Base-by-base conservation (phyloP, 2,888 invertebrate genomes). In the Trissoscelio sp. region DNA sequence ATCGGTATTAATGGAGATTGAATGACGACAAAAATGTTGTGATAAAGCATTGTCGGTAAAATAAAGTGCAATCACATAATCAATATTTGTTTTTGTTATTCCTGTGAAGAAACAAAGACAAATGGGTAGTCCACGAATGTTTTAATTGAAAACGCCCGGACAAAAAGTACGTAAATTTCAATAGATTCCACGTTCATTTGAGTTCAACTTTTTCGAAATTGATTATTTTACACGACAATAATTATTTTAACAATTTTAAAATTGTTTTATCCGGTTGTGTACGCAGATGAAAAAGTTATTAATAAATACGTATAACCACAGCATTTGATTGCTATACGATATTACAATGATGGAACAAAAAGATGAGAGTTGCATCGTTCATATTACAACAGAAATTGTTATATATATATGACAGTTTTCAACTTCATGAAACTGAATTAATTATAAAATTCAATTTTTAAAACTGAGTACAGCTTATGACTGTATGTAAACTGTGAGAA, bases 51-150 rank as follows among this genome's bases (percentile, higher is more conserved):
- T 34, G 55, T 55, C 6, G 14, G 18, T 18, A 4, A 55, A 55
- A 55, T 55, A 55, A 55, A 55, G 55, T 16, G 18, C 31, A 55
- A 9, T 55, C 34, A 34, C 34, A 37, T 37, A 57, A 57, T 57
- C 57, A 37, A 57, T 34, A 37, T 11, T 18, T 57, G 57, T 57
- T 57, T 34, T 57, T 57, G 31, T 57, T 57, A 18, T 57, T 34
- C 37, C 37, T 18, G 57, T 31, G 20, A 20, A 18, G 37, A 37
- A 57, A 57, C 37, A 57, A 57, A 57, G 57, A 57, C 57, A 57
- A 18, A 57, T 37, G 57, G 57, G 7, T 9, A 6, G 6, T 34
- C 9, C 11, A 9, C 34, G 53, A 55, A 55, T 34, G 53, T 55
- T 55, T 31, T 34, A 31, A 55, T 55, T 55, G 53, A 55, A 55